Evolutionary conservation across 2,797 vertebrate species (phyloP).

Genomic region (Silurus lanzhouensis): DNA sequence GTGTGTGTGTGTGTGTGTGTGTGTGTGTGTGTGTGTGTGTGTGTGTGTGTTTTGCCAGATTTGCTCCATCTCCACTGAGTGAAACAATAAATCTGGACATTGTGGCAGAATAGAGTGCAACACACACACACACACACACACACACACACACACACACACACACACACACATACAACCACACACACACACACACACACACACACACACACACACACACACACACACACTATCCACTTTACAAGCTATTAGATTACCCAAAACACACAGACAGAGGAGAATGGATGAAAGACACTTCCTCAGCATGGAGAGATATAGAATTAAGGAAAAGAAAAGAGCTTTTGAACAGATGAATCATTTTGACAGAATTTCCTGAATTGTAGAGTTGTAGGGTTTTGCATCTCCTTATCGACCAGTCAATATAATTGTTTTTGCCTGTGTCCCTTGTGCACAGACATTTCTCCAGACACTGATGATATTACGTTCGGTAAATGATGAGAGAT

Average conservation of each 20-base stretch:
- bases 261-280: slow-evolving; percentile 34
- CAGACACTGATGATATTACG: too few relatives aligned
- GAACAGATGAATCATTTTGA: background rate
- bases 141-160: slow-evolving; percentile 21
- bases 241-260: slow-evolving; percentile 52
- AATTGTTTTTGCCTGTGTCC: too few relatives aligned
- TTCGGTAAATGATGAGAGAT: too few relatives aligned
- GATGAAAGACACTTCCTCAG: background rate
- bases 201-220: slow-evolving; percentile 44
- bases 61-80: slow-evolving; percentile 44
- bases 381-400: too few relatives aligned
- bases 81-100: slow-evolving; percentile 50
- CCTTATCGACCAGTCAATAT: too few relatives aligned
- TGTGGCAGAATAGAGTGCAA: slow-evolving; percentile 42
- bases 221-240: slow-evolving; percentile 59
- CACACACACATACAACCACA: too few relatives aligned
- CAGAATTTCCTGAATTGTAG: too few relatives aligned
- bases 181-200: slow-evolving; percentile 49
- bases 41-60: slow-evolving; percentile 50
- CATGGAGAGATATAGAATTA: background rate
- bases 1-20: background rate
- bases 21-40: slow-evolving; percentile 20
- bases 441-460: too few relatives aligned
- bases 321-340: background rate
- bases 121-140: slow-evolving; percentile 44